Evolutionary conservation across 1,140 invertebrate species (phyloP).

Genomic region (Ooceraea biroi): DNA sequence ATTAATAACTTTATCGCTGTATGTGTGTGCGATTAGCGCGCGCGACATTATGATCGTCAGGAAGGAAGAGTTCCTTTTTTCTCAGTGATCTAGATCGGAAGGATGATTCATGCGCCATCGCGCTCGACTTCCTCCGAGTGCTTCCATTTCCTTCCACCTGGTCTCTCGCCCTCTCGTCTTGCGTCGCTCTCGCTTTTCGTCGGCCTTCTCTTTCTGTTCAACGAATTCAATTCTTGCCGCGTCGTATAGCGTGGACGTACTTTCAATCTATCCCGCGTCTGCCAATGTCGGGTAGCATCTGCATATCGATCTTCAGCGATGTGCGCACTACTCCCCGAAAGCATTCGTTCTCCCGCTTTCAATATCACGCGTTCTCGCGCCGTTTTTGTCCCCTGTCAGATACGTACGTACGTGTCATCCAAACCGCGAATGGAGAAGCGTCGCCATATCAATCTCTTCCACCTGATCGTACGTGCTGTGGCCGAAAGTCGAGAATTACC

Average conservation of each 20-base stretch:
- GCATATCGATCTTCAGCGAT: conserved; percentile 76
- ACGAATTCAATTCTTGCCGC: conserved; percentile 79
- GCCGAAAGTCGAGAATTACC: conserved; percentile 43
- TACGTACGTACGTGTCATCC: conserved; percentile 28
- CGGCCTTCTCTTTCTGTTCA: conserved; percentile 39
- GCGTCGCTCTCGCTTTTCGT: background rate
- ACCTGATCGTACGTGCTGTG: conserved; percentile 11
- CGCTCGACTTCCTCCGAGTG: conserved; percentile 65
- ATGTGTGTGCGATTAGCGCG: too few relatives aligned
- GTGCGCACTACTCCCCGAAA: conserved; percentile 19
- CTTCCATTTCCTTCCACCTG: conserved; percentile 66
- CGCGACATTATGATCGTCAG: conserved; percentile 19
- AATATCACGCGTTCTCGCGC: conserved; percentile 53
- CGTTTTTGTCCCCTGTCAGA: conserved; percentile 41
- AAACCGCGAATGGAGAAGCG: conserved; percentile 14
- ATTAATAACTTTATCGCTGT: conserved; percentile 58
- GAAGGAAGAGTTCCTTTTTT: conserved; percentile 6
- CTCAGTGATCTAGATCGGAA: conserved; percentile 44
- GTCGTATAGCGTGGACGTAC: conserved; percentile 72
- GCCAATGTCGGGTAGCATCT: conserved; percentile 68
- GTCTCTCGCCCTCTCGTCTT: conserved; percentile 54
- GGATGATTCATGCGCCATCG: conserved; percentile 69
- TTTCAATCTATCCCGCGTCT: conserved; percentile 78
- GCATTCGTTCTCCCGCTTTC: conserved; percentile 68
- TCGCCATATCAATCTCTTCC: conserved; percentile 53